Evolutionary conservation across 2,888 invertebrate species (phyloP).

Genomic region (Dryadula phaetusa): DNA sequence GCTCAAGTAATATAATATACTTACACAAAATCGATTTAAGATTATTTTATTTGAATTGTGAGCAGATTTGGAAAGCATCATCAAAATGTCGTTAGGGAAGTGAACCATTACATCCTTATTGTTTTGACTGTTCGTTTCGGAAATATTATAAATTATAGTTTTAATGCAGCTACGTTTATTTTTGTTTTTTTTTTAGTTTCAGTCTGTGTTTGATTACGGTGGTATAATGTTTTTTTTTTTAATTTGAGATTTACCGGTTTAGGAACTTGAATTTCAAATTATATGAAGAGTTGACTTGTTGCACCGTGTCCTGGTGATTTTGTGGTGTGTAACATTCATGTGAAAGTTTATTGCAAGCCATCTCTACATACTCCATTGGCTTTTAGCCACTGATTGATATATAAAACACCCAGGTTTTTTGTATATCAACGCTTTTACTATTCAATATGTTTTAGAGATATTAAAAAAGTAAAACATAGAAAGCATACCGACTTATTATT

Average conservation of each 20-base stretch:
- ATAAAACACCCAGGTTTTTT: too few species aligned
- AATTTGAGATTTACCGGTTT: not conserved
- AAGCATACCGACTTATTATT: too few species aligned
- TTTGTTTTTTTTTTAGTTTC: too few species aligned
- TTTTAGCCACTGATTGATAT: too few species aligned
- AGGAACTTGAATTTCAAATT: not conserved
- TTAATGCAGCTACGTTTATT: slow-evolving; percentile 7
- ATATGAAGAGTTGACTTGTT: too few species aligned
- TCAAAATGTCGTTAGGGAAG: slow-evolving; percentile 44
- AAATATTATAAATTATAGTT: slow-evolving; percentile 33
- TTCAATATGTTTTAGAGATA: not conserved
- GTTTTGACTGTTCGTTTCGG: slow-evolving; percentile 27
- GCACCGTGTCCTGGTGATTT: too few species aligned
- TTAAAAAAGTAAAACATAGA: not conserved
- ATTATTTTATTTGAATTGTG: slow-evolving; percentile 18
- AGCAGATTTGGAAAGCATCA: slow-evolving; percentile 31
- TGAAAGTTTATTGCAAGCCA: too few species aligned
- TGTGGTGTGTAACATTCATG: too few species aligned
- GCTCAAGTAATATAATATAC: not conserved
- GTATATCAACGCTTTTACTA: too few species aligned
- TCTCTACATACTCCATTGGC: too few species aligned
- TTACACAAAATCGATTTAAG: slow-evolving; percentile 10
- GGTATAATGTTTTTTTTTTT: not conserved
- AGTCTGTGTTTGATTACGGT: not conserved
- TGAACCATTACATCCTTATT: slow-evolving; percentile 36